phyloP scores from a whole-genome alignment of 1,140 invertebrate genomes.

The Bombus impatiens region DNA sequence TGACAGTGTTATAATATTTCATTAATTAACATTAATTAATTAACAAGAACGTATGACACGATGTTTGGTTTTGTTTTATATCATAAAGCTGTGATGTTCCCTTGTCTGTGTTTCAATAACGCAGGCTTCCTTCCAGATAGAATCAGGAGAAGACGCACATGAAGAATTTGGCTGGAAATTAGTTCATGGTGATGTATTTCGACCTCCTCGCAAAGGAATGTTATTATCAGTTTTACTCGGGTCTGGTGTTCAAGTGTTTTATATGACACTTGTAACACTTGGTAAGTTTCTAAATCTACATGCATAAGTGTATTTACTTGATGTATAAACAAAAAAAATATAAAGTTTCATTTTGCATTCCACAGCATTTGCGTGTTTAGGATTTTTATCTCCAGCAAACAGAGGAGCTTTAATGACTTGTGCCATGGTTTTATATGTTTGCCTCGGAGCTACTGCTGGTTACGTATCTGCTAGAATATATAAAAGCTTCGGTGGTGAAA shows the following conservation, averaged over 20 bases:
- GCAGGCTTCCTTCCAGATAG: constrained; percentile 86
- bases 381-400: constrained; percentile 99
- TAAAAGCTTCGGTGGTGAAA: constrained; percentile 98
- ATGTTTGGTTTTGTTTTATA: constrained; percentile 45
- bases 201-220: constrained; percentile 98
- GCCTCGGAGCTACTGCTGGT: constrained; percentile 96
- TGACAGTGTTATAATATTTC: too few species aligned
- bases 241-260: constrained; percentile 94
- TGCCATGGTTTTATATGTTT: constrained; percentile 96
- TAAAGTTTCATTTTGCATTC: constrained; percentile 38
- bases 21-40: too few species aligned
- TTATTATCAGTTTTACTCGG: constrained; percentile 96
- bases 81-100: constrained; percentile 67
- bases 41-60: constrained; percentile 30
- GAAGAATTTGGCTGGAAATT: constrained; percentile 99
- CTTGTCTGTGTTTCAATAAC: constrained; percentile 77
- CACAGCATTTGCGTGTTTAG: constrained; percentile 96
- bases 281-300: constrained; percentile 57
- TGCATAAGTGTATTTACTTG: background rate
- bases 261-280: constrained; percentile 88
- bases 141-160: constrained; percentile 97
- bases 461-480: constrained; percentile 98
- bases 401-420: constrained; percentile 99
- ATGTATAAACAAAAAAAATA: background rate
- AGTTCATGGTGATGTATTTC: constrained; percentile 97